These are phyloP conservation scores for Emmelina monodactyla DNA, from an alignment of 2,888 invertebrate species.

Conservation along the genomic window DNA sequence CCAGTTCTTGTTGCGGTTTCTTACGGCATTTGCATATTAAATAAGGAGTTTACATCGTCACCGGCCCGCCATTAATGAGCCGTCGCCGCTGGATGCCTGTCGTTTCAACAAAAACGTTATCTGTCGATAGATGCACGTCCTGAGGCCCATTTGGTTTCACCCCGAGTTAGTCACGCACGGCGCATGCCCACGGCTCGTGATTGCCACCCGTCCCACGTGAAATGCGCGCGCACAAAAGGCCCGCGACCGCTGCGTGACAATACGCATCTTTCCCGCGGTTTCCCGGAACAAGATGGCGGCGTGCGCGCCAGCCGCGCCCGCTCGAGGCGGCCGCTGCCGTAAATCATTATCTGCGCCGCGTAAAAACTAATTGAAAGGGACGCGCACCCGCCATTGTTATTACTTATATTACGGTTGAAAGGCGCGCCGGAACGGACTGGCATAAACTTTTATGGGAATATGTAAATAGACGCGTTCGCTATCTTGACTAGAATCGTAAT, in stretches of 20 bases:
- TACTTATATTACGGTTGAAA: constrained; percentile 21
- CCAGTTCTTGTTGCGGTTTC: too few relatives aligned
- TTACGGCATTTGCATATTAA: too few relatives aligned
- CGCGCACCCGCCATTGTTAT: constrained; percentile 36
- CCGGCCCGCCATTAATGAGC: too few relatives aligned
- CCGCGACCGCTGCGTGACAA: neutral
- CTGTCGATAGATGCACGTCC: too few relatives aligned
- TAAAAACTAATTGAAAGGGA: constrained; percentile 57
- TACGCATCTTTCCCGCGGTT: constrained; percentile 1
- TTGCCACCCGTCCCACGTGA: too few relatives aligned
- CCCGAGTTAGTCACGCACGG: neutral
- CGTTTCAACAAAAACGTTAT: too few relatives aligned
- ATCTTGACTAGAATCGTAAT: neutral
- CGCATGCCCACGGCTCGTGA: neutral
- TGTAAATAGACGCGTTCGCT: neutral
- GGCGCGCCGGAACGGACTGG: constrained; percentile 8
- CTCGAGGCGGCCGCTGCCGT: constrained; percentile 18
- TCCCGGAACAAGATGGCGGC: constrained; percentile 4
- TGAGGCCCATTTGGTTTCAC: too few relatives aligned
- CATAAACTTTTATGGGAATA: constrained; percentile 19
- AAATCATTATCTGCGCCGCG: constrained; percentile 27
- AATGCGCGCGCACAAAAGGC: neutral
- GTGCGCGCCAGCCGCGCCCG: constrained; percentile 11
- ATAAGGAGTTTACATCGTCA: too few relatives aligned
- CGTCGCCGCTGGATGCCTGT: too few relatives aligned